A percentile compares a stretch with the other conserved stretches of the same genome.
phyloP scores from a whole-genome alignment of 2,113 vertebrate genomes.

The Hirundichthys speculiger region DNA sequence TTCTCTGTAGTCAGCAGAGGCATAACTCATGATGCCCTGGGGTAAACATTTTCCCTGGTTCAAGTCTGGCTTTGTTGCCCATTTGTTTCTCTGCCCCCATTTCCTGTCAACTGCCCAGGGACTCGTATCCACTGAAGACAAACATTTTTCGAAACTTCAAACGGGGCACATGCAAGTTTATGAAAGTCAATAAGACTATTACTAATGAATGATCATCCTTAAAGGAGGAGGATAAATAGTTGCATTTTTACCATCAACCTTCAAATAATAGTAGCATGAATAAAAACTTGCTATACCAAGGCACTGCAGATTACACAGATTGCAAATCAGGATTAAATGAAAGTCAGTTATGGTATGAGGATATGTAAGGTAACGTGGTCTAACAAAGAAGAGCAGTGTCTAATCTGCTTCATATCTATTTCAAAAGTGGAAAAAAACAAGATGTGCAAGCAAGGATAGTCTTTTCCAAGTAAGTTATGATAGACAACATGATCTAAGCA shows the following conservation, averaged over 20 bases:
- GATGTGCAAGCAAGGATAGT: background rate
- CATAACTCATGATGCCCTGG: background rate
- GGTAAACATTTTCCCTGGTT: conserved; percentile 9
- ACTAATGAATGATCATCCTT: too few species aligned
- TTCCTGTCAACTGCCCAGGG: background rate
- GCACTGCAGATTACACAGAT: too few species aligned
- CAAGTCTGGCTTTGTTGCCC: background rate
- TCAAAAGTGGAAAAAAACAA: conserved; percentile 19
- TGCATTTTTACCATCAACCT: background rate
- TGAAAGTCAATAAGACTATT: too few species aligned
- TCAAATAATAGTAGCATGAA: background rate
- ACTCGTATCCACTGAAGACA: background rate
- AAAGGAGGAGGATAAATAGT: background rate
- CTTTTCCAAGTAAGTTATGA: conserved; percentile 11
- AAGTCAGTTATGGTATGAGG: background rate
- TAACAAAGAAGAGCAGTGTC: background rate
- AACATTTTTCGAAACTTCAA: conserved; percentile 3
- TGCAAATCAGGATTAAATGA: too few species aligned
- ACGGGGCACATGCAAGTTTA: background rate
- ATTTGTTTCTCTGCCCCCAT: background rate
- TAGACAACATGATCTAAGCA: conserved; percentile 6
- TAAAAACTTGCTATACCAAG: background rate
- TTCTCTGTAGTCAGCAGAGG: conserved; percentile 4
- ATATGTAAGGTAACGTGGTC: background rate
- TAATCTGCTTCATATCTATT: background rate